phyloP scores from a whole-genome alignment of 1,140 invertebrate genomes.

The Ceratosolen fusciceps region DNA sequence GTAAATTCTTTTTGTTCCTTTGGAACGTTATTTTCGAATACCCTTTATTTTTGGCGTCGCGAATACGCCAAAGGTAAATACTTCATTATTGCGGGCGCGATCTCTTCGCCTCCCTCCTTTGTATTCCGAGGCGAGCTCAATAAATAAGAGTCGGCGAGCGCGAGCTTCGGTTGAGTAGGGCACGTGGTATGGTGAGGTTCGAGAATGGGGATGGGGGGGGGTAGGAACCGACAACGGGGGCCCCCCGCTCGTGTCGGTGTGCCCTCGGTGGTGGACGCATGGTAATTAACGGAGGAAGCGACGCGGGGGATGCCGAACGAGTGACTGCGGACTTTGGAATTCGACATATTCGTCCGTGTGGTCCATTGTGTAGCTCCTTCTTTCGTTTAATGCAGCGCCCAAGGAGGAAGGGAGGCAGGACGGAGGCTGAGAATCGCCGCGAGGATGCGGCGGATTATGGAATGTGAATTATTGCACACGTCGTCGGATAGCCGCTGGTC shows the following conservation, averaged over 20 bases:
- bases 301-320: not conserved
- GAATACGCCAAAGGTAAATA: not conserved
- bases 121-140: not conserved
- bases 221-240: not conserved
- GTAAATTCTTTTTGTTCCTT: slow-evolving; percentile 11
- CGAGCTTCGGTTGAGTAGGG: too few species aligned
- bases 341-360: slow-evolving; percentile 19
- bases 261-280: not conserved
- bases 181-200: not conserved
- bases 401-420: slow-evolving; percentile 48
- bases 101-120: not conserved
- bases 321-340: slow-evolving; percentile 42
- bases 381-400: not conserved
- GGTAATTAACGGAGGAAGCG: too few species aligned
- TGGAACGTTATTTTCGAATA: too few species aligned
- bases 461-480: slow-evolving; percentile 47
- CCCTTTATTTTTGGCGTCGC: not conserved
- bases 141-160: not conserved
- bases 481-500: slow-evolving; percentile 32
- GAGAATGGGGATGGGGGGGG: not conserved
- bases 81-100: slow-evolving; percentile 11
- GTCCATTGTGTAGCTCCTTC: slow-evolving; percentile 38
- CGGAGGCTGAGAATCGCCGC: slow-evolving; percentile 56
- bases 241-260: too few species aligned
- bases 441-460: slow-evolving; percentile 48